Percentiles rank a stretch among this genome's conserved stretches.
These are phyloP conservation scores for Erebia aethiops DNA, from an alignment of 2,888 invertebrate species.

Conservation along the genomic window DNA sequence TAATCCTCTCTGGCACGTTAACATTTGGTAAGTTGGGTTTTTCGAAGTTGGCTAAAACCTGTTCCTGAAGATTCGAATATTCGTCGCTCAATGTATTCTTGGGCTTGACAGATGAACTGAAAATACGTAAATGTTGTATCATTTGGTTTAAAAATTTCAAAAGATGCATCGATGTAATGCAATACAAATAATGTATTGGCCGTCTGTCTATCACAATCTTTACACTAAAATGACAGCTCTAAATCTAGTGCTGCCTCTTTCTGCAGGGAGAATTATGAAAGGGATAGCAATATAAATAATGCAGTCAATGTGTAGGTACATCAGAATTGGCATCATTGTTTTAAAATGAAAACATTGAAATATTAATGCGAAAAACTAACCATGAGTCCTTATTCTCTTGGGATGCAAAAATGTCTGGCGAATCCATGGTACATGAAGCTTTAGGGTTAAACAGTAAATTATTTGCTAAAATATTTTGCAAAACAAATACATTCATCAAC, in stretches of 20 bases:
- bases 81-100: conserved; percentile 43
- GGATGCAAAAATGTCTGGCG: conserved; percentile 50
- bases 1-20: conserved; percentile 84
- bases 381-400: conserved; percentile 37
- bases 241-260: no score
- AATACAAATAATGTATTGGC: no score
- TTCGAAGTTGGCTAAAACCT: conserved; percentile 70
- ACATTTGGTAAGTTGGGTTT: conserved; percentile 75
- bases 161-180: no score
- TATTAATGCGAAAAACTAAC: conserved; percentile 21
- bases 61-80: conserved; percentile 56
- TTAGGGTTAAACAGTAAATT: no score
- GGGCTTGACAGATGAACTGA: conserved; percentile 36
- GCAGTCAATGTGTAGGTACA: no score
- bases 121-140: conserved; percentile 26
- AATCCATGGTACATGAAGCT: neutral
- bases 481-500: no score
- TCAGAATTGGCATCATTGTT: no score
- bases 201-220: no score
- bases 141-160: neutral
- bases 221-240: no score
- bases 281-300: neutral
- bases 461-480: no score
- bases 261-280: neutral
- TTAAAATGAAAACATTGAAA: no score